Evolutionary conservation across 1,140 invertebrate genomes (phyloP), one percentile per base, ranked within the genome.

Genomic region (Parasteatoda tepidariorum): DNA sequence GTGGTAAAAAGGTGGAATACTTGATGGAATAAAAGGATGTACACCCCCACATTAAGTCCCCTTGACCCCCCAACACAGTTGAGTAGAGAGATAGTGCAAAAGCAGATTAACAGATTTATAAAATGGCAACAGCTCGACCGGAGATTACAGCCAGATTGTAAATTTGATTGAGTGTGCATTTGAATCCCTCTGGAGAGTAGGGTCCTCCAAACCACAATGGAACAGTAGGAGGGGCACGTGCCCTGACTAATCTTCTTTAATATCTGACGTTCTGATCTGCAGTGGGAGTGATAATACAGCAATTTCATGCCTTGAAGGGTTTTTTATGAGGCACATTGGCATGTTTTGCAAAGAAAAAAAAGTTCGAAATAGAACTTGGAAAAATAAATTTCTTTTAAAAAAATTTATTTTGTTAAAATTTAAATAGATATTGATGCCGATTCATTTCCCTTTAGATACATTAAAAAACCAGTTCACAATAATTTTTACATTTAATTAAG

Each of bases 51-150:
- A 38, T 61, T 74, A 61, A 74, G 38, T n/a, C 71, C 71, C 71
- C 71, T 59, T 74, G 71, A 74, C 71, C 71, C 34, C 48, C 38
- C 0, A 6, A 28, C 38, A 33, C 28, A 66, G 62, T 28, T n/a
- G n/a, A n/a, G n/a, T n/a, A n/a, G n/a, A n/a, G 6, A 34, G 68
- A 30, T 41, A 48, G 33, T 6, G 48, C 18, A 38, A 26, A 24
- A 34, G 71, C 74, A 76, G 67, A 82, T 70, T 82, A 82, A 82
- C 66, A 71, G 78, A 82, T 82, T 82, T 61, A 62, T 82, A 28
- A 79, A 68, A 24, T 18, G 64, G 64, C 62, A 76, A 64, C 59
- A 76, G 59, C 74, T n/a, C 59, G 22, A 34, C 30, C 30, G 66
- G 15, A 62, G 67, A 82, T 71, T 71, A 82, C 48, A 48, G 78